Base-by-base conservation (phyloP, 2,113 vertebrate species). In the Capreolus pygargus region DNA sequence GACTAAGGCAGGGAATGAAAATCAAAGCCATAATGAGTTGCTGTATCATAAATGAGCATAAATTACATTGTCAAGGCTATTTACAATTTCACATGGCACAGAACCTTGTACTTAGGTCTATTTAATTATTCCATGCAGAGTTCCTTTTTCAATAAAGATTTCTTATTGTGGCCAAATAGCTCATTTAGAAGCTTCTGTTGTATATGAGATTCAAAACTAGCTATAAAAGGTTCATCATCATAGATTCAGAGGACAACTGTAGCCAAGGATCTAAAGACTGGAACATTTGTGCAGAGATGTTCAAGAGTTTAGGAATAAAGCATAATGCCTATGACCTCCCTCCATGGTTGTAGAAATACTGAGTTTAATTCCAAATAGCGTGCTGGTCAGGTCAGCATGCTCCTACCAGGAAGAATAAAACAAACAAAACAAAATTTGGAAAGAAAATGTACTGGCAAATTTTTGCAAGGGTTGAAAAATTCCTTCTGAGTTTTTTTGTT, bases 11-110 rank as follows among this genome's bases (percentile, higher is more conserved):
- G 52, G 45, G 78, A 70, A 17, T 86, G 91, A 25, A 92, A 86
- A 79, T 54, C 50, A 47, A 96, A 55, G 60, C 79, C 30, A 1
- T 86, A 55, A 96, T 55, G 79, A 95, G 93, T 79, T 55, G 86
- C 96, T 86, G 91, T 89, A 67, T 94, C 84, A 78, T 89, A 86
- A 96, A 82, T 57, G 95, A 97, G 43, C 85, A 47, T 64, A 92
- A 94, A 94, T 95, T 86, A 94, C 64, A 70, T 92, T 92, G 93
- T 97, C 95, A 76, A 67, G 21, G 86, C 96, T 89, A 50, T 94
- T 95, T 92, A 86, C 84, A 91, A 86, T 94, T 55, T 27, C 57
- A 30, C 60, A 14, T 50, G 43, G 30, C 96, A 82, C 17, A 13
- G 61, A 78, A 64, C 91, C 90, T 78, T 70, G 61, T 76, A 81